phyloP scores from a whole-genome alignment of 2,113 vertebrate genomes.

The Hydropotes inermis region DNA sequence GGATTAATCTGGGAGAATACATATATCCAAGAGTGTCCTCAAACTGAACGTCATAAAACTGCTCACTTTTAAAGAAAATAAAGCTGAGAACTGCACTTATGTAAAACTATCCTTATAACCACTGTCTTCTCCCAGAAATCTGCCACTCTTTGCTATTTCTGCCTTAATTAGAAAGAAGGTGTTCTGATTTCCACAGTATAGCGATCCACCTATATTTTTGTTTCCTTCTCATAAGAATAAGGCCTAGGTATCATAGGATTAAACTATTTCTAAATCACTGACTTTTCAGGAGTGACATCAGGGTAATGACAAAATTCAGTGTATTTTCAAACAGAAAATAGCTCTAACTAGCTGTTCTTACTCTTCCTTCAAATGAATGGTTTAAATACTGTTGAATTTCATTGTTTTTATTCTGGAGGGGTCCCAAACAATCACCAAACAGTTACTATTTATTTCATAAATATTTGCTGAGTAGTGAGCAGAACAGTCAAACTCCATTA shows the following conservation, averaged over 20 bases:
- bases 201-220: background rate
- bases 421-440: background rate
- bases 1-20: background rate
- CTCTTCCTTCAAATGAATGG: background rate
- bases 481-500: background rate
- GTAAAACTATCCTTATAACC: background rate
- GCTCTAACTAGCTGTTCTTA: background rate
- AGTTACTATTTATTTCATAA: background rate
- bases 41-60: background rate
- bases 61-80: background rate
- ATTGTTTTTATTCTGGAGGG: background rate
- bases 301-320: background rate
- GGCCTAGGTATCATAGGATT: background rate
- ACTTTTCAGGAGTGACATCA: background rate
- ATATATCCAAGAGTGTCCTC: background rate
- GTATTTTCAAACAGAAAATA: conserved; percentile 12
- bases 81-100: background rate
- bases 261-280: background rate
- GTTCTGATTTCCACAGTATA: background rate
- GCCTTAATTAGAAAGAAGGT: background rate
- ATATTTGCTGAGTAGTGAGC: background rate
- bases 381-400: background rate
- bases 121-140: background rate
- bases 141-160: background rate
- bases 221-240: conserved; percentile 15